Evolutionary conservation across 2,888 invertebrate genomes (phyloP), one percentile per base, ranked within the genome.

Genomic region (Volucella zonaria): DNA sequence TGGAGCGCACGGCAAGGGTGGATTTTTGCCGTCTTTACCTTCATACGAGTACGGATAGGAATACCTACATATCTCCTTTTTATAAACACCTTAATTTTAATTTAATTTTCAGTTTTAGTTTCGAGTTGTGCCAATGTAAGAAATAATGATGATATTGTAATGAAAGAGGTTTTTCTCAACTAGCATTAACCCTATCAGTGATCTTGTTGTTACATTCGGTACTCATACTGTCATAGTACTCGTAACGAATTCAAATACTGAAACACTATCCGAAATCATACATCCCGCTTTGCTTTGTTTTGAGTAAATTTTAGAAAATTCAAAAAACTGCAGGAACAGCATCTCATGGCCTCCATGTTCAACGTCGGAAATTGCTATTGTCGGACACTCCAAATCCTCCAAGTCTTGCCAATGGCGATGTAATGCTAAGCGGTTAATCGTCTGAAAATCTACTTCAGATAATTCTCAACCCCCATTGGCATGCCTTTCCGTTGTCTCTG

Each of bases 361-460:
- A 61, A 68, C 9, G 40, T 8, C 51, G 38, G 45, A 52, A 47
- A 54, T 8, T 6, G 54, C 31, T 10, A 23, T 43, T 62, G 45
- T 49, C 51, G 18, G 42, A 38, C 54, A 45, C 31, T 10, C 31
- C 31, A 42, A 51, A 31, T 40, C 56, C 23, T 45, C 14, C 58
- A 15, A 47, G 58, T 51, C 18, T 42, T 12, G 68, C 68, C 61
- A 54, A 14, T 51, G 61, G 62, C 54, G 51, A 67, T 61, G 54
- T 61, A 61, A 56, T 45, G 54, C 77, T 77, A 47, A 73, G 73
- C 45, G 73, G 67, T 73, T 58, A 78, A 78, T 82, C 67, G 67
- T 38, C 67, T 67, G 79, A 73, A 80, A 79, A 80, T 74, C 73
- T 79, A 67, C 73, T 66, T 71, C 47, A 77, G 70, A 82, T 71